Conservation (phyloP, 2,797 vertebrate genomes). For the Ctenochaetus hawaiiensis region DNA sequence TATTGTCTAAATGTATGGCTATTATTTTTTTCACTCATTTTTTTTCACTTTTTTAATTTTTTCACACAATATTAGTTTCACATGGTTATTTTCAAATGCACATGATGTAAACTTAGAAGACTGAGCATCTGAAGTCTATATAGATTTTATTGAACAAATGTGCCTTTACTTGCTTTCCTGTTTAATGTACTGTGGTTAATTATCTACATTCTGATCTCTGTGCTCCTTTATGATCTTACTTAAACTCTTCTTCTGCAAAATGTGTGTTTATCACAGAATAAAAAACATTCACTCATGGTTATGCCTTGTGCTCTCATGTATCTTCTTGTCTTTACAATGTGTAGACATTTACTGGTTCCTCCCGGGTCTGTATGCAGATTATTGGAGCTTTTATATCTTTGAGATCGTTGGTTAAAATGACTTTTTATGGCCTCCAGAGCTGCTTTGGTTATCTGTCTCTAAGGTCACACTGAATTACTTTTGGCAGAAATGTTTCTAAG, state of each 20-base stretch:
- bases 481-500: constrained; percentile 36
- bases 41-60: not conserved
- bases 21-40: not conserved
- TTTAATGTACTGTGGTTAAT: constrained; percentile 32
- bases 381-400: constrained; percentile 47
- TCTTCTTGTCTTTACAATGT: constrained; percentile 36
- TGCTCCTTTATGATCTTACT: constrained; percentile 26
- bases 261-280: constrained; percentile 46
- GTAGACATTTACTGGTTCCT: constrained; percentile 50
- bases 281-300: constrained; percentile 43
- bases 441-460: constrained; percentile 50
- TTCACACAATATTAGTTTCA: not conserved
- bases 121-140: not conserved
- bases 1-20: not conserved
- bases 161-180: constrained; percentile 31
- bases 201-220: constrained; percentile 52
- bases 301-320: constrained; percentile 30
- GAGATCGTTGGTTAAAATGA: constrained; percentile 44
- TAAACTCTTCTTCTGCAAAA: constrained; percentile 11
- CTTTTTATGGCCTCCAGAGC: constrained; percentile 49
- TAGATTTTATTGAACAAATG: constrained; percentile 35
- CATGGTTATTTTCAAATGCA: not conserved
- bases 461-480: constrained; percentile 36
- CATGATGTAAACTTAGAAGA: constrained; percentile 9
- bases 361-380: constrained; percentile 51